Conservation (phyloP, 2,888 invertebrate species). For the Heliothis peltigera region DNA sequence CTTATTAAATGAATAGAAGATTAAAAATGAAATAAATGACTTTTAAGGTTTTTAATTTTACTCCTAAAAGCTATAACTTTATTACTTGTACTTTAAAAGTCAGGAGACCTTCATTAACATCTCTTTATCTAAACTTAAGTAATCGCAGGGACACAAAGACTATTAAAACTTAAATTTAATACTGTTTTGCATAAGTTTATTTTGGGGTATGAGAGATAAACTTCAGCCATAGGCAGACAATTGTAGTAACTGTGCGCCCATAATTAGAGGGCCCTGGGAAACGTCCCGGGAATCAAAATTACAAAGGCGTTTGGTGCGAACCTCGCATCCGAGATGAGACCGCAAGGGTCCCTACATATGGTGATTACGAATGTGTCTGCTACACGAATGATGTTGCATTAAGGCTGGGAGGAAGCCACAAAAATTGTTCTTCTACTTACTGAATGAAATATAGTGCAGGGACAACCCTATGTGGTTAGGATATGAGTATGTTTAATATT, state of each 20-base stretch:
- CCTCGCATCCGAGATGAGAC: conserved; percentile 73
- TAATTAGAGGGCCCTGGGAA: conserved; percentile 70
- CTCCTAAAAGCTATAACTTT: conserved; percentile 8
- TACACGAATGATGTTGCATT: conserved; percentile 55
- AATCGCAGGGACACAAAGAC: conserved; percentile 27
- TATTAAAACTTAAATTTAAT: conserved; percentile 43
- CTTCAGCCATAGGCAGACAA: conserved; percentile 64
- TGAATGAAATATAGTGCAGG: conserved; percentile 47
- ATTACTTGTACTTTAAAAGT: conserved; percentile 6
- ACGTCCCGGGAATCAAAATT: conserved; percentile 71
- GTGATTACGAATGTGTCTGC: conserved; percentile 72
- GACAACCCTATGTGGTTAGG: conserved; percentile 9
- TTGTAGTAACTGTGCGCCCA: conserved; percentile 65
- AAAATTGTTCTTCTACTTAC: conserved; percentile 26
- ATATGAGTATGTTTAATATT: conserved; percentile 15
- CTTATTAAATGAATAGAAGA: no score
- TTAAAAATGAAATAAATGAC: no score
- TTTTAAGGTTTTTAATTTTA: background rate
- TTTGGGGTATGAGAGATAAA: conserved; percentile 46
- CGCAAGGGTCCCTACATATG: conserved; percentile 65
- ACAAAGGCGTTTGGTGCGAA: conserved; percentile 72
- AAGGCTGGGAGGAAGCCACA: conserved; percentile 20
- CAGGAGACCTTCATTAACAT: conserved; percentile 23
- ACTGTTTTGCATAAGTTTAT: conserved; percentile 44
- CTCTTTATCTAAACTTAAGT: conserved; percentile 25